A percentile compares a stretch with the other conserved stretches of the same genome.
Evolutionary conservation across 2,888 invertebrate genomes (phyloP).

Genomic region (Creontiades dilutus): DNA sequence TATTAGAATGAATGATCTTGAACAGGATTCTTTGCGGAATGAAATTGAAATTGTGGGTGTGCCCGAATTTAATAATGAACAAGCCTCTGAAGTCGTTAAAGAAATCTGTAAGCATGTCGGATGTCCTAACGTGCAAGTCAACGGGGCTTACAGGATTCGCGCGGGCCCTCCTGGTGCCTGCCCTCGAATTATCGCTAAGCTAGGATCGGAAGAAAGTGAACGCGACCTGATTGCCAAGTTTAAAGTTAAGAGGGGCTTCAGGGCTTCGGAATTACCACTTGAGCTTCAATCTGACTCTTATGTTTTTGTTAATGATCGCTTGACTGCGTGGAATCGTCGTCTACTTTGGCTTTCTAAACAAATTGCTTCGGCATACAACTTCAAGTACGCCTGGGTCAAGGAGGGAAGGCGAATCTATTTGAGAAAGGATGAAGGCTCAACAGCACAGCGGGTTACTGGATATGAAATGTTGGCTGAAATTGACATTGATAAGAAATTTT

Average conservation of each 20-base stretch:
- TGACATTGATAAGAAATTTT: constrained; percentile 37
- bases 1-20: not conserved
- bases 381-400: constrained; percentile 47
- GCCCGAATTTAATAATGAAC: too few species aligned
- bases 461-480: constrained; percentile 8
- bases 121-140: too few species aligned
- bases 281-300: not conserved
- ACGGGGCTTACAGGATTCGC: too few species aligned
- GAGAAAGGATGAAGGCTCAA: constrained; percentile 28
- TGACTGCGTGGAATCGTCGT: constrained; percentile 35
- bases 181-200: too few species aligned
- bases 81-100: too few species aligned
- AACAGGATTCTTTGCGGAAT: constrained; percentile 6
- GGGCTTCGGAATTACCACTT: too few species aligned
- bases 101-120: too few species aligned
- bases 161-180: too few species aligned
- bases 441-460: not conserved
- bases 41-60: not conserved
- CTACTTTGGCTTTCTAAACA: constrained; percentile 43
- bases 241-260: too few species aligned
- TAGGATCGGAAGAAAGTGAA: too few species aligned
- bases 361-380: constrained; percentile 5
- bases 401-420: constrained; percentile 37
- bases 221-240: too few species aligned
- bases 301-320: constrained; percentile 42